These are phyloP conservation scores for Gymnopithys bicolor DNA, from an alignment of 2,797 vertebrate genomes.

Conservation along the genomic window DNA sequence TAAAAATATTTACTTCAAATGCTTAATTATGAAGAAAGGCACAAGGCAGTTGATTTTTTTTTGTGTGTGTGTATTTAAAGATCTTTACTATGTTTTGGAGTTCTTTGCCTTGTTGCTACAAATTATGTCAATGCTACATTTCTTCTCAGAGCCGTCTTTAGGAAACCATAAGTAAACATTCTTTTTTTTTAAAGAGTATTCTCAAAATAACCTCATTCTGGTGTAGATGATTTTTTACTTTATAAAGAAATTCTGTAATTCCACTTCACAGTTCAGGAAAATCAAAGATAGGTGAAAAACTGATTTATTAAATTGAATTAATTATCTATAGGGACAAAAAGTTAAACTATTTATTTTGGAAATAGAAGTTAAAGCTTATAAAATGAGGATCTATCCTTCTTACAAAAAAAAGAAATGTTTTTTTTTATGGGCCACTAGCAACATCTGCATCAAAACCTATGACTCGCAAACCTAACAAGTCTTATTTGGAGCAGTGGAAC, in stretches of 20 bases:
- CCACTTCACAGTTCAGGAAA: neutral
- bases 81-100: neutral
- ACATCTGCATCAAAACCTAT: neutral
- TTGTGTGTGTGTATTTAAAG: neutral
- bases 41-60: neutral
- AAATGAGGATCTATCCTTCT: neutral
- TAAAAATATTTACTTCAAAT: neutral
- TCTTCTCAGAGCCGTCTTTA: neutral
- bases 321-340: neutral
- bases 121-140: neutral
- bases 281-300: constrained; percentile 18
- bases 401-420: neutral
- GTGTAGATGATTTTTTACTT: neutral
- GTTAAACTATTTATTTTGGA: neutral
- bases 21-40: neutral
- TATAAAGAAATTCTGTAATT: constrained; percentile 4
- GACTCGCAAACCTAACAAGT: neutral
- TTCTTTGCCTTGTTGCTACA: neutral
- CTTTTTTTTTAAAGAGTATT: neutral
- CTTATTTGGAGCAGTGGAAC: neutral
- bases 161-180: neutral
- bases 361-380: neutral
- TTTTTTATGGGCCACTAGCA: neutral
- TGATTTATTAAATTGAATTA: neutral
- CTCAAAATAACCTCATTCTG: neutral